phyloP scores from a whole-genome alignment of 2,113 vertebrate species.

The Oxyruncus cristatus region DNA sequence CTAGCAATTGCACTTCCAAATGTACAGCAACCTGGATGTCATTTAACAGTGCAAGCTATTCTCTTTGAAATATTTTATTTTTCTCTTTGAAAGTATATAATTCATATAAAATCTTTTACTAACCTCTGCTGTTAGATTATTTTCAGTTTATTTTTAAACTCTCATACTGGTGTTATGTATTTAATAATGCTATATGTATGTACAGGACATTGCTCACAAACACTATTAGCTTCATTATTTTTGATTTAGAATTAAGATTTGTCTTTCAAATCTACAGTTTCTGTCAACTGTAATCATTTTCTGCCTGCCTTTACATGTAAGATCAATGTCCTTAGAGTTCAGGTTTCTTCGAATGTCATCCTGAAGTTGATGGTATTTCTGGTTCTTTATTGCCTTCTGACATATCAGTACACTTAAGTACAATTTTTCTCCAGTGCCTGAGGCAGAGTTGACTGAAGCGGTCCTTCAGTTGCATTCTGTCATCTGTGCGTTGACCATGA shows the following conservation, averaged over 20 bases:
- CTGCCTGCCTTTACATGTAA: conserved; percentile 22
- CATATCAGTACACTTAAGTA: conserved; percentile 46
- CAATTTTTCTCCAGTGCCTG: conserved; percentile 57
- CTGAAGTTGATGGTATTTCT: conserved; percentile 54
- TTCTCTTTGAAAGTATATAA: background rate
- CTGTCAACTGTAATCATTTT: conserved; percentile 4
- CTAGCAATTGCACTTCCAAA: background rate
- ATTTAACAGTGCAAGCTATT: background rate
- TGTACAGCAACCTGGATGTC: background rate
- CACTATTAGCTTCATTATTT: conserved; percentile 27
- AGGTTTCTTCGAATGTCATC: conserved; percentile 15
- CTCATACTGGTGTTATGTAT: background rate
- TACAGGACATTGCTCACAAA: conserved; percentile 11
- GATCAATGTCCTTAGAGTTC: conserved; percentile 38
- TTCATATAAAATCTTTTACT: background rate
- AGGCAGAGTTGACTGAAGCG: conserved; percentile 46
- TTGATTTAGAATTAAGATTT: conserved; percentile 32
- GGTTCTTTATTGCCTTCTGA: conserved; percentile 52
- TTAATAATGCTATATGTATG: background rate
- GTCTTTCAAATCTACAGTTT: conserved; percentile 38
- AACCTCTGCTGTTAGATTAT: background rate
- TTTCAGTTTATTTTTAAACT: conserved; percentile 30
- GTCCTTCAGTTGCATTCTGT: conserved; percentile 55
- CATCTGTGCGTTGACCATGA: conserved; percentile 46
- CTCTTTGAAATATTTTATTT: background rate